Conservation (phyloP, 2,888 invertebrate genomes). For the Heliconius hortense region DNA sequence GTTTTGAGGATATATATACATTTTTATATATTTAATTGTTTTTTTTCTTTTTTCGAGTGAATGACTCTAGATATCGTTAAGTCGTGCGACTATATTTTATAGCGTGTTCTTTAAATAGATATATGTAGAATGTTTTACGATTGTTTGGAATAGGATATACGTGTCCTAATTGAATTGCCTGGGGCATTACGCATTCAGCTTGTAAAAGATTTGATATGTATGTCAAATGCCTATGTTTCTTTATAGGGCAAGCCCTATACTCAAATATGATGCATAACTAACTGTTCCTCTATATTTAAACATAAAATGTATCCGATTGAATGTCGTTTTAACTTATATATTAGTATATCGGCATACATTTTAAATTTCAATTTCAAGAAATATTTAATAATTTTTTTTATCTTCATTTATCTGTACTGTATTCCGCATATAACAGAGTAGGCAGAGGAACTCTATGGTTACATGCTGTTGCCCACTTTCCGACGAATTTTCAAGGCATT, state of each 20-base stretch:
- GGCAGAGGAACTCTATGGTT: too few species aligned
- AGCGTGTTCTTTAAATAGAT: constrained; percentile 9
- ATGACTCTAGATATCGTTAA: background rate
- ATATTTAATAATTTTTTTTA: background rate
- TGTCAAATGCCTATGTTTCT: constrained; percentile 42
- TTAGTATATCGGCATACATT: constrained; percentile 1
- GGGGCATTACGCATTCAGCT: constrained; percentile 44
- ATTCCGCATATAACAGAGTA: too few species aligned
- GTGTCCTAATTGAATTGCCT: constrained; percentile 59
- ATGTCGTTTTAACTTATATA: background rate
- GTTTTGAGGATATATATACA: background rate
- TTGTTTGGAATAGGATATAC: constrained; percentile 48
- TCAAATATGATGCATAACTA: background rate
- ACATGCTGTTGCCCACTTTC: too few species aligned
- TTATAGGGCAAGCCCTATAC: background rate
- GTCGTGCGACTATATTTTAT: background rate
- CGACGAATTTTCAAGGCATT: too few species aligned
- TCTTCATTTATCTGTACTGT: too few species aligned
- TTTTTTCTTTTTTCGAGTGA: background rate
- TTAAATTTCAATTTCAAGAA: background rate
- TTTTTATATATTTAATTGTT: background rate
- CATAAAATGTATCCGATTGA: background rate
- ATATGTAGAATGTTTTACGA: constrained; percentile 45
- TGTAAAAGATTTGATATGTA: constrained; percentile 43
- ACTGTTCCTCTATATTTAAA: background rate